phyloP scores from a whole-genome alignment of 2,113 vertebrate species.

The Chlorodrepanis virens region DNA sequence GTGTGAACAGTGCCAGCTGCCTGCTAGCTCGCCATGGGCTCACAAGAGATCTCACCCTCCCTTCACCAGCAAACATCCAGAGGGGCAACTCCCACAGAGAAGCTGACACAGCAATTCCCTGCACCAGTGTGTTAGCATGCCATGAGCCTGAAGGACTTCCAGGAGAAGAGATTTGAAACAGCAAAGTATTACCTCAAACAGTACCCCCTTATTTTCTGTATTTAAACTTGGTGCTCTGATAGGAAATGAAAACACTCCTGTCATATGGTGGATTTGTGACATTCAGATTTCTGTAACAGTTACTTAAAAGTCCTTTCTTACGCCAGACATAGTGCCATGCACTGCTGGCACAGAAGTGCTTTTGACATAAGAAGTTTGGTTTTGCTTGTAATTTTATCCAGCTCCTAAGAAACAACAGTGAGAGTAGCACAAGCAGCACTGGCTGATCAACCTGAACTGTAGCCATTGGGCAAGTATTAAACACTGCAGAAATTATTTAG shows the following conservation, averaged over 20 bases:
- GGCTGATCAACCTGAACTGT: background rate
- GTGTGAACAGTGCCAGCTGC: background rate
- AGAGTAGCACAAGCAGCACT: background rate
- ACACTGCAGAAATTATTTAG: background rate
- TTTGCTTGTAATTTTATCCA: background rate
- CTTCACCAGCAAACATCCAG: background rate
- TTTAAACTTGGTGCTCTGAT: accelerated
- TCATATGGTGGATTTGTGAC: background rate
- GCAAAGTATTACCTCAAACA: background rate
- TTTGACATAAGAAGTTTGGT: background rate
- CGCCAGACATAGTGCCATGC: background rate
- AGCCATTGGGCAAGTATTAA: background rate
- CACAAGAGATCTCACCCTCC: accelerated
- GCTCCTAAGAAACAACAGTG: background rate
- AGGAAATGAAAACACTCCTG: background rate
- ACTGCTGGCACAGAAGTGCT: background rate
- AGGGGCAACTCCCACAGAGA: background rate
- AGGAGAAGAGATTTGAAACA: background rate
- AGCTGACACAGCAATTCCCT: background rate
- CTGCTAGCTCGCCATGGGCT: background rate
- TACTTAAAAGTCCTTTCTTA: background rate
- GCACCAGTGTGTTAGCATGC: accelerated
- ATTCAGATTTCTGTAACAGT: background rate
- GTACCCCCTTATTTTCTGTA: background rate
- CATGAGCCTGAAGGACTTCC: background rate